A percentile compares a stretch with the other conserved stretches of the same genome.
phyloP scores from a whole-genome alignment of 2,113 vertebrate species.

The Cyphomyrus plagiostoma region DNA sequence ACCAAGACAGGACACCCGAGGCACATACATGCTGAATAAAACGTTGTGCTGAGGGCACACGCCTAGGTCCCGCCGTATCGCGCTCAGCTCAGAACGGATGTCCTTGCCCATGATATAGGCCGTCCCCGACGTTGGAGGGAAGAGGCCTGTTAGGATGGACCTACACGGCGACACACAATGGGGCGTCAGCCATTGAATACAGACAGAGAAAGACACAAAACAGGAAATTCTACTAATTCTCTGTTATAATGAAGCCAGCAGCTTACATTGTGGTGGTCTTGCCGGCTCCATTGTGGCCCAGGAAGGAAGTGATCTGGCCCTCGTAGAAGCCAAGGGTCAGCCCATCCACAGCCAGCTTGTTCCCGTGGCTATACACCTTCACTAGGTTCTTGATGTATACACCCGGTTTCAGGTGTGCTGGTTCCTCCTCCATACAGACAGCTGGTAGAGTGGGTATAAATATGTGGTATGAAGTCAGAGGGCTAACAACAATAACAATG shows the following conservation, averaged over 20 bases:
- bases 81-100: constrained; percentile 79
- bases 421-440: constrained; percentile 89
- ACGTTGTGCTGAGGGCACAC: constrained; percentile 97
- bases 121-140: constrained; percentile 90
- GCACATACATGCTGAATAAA: constrained; percentile 87
- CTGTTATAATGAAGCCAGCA: neutral
- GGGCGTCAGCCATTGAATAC: neutral
- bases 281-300: constrained; percentile 95
- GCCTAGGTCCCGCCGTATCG: constrained; percentile 84
- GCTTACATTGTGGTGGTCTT: constrained; percentile 98
- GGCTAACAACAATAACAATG: neutral
- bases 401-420: constrained; percentile 75
- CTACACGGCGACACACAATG: constrained; percentile 46
- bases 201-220: neutral
- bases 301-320: constrained; percentile 93
- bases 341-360: constrained; percentile 88
- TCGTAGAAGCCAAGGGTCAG: constrained; percentile 92
- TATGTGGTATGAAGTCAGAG: neutral
- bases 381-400: constrained; percentile 92
- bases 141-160: constrained; percentile 93
- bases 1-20: neutral
- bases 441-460: constrained; percentile 46
- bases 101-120: constrained; percentile 92
- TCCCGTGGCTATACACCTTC: constrained; percentile 88
- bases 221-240: neutral